Percentiles rank a stretch among this genome's conserved stretches.
These are phyloP conservation scores for Aptenodytes patagonicus DNA, from an alignment of 2,113 vertebrate species.

Conservation along the genomic window DNA sequence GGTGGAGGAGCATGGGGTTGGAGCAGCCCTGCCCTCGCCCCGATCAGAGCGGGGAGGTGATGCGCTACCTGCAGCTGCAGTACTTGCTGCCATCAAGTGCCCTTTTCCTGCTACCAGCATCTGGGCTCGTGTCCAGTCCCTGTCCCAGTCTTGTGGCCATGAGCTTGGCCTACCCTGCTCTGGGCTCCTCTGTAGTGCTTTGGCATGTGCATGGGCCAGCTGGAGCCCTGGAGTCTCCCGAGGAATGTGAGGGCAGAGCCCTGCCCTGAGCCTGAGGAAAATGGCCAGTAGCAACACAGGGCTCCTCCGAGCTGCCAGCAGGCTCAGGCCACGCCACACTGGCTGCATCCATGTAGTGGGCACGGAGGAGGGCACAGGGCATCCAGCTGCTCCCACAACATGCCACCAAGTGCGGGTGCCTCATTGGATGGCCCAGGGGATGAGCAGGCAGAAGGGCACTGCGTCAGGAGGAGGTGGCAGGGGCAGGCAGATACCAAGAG, in stretches of 20 bases:
- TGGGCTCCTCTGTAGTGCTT: not conserved
- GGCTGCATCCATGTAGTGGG: not conserved
- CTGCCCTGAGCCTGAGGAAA: not conserved
- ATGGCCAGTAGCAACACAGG: not conserved
- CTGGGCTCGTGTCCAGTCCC: not conserved
- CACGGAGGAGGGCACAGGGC: accelerated
- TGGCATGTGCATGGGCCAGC: not conserved
- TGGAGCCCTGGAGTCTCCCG: not conserved
- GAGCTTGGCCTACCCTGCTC: not conserved
- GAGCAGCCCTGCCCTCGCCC: not conserved
- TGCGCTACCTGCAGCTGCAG: not conserved
- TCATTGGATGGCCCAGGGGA: not conserved
- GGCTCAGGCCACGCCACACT: not conserved
- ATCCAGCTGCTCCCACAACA: not conserved
- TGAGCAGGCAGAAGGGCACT: not conserved
- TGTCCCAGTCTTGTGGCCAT: not conserved
- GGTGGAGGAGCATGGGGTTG: not conserved
- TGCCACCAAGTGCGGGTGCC: not conserved
- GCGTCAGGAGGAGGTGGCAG: not conserved
- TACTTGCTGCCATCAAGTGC: not conserved
- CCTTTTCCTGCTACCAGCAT: not conserved
- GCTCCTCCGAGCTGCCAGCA: not conserved
- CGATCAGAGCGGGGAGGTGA: not conserved
- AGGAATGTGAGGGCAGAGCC: not conserved
- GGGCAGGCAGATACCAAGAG: not conserved